Conservation (phyloP, 2,888 invertebrate genomes). For the Dorcus hopei region DNA sequence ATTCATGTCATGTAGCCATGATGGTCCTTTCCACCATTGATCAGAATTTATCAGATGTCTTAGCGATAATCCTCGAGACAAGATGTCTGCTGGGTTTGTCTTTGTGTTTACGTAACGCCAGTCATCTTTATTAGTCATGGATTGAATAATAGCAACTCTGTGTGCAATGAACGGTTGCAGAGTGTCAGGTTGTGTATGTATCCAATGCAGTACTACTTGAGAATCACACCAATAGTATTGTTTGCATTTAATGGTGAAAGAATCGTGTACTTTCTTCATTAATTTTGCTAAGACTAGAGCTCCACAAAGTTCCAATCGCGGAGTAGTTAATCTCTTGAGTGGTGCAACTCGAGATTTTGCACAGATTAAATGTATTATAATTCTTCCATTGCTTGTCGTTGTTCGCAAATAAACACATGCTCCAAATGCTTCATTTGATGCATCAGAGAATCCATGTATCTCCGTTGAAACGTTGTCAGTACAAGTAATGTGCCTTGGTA, state of each 20-base stretch:
- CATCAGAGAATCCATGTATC: too few relatives aligned
- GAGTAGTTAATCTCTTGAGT: slow-evolving; percentile 11
- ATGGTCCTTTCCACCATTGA: too few relatives aligned
- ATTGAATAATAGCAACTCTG: background rate
- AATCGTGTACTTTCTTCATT: slow-evolving; percentile 1
- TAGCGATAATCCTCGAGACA: too few relatives aligned
- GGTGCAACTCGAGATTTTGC: slow-evolving; percentile 17
- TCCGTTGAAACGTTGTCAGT: too few relatives aligned
- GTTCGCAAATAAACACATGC: too few relatives aligned
- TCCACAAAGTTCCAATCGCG: slow-evolving; percentile 16
- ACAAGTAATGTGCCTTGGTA: too few relatives aligned
- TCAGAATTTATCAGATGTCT: too few relatives aligned
- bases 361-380: background rate
- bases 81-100: background rate
- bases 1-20: too few relatives aligned
- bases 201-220: background rate
- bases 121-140: background rate
- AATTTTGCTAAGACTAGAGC: slow-evolving; percentile 9
- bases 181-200: background rate
- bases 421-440: too few relatives aligned
- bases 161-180: background rate
- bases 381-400: too few relatives aligned
- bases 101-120: background rate
- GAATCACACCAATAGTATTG: background rate
- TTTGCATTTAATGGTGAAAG: background rate